Evolutionary conservation across 2,113 vertebrate genomes (phyloP).

Genomic region (Emydocephalus ijimae): DNA sequence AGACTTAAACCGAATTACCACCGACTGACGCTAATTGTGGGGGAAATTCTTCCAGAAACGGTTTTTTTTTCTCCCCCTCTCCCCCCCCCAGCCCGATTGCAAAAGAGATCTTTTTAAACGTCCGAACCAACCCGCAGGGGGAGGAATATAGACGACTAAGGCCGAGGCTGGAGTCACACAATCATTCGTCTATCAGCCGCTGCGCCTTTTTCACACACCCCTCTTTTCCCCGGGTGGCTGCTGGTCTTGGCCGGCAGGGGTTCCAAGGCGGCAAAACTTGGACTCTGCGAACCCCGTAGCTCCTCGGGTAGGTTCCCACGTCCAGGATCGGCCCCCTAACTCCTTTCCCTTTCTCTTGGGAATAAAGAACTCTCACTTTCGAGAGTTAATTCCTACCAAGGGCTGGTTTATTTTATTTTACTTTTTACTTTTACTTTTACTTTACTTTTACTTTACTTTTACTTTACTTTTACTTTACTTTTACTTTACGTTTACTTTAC

Average conservation of each 20-base stretch:
- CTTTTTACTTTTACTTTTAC: too few species aligned
- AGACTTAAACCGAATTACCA: neutral
- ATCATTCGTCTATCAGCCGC: too few species aligned
- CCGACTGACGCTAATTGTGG: neutral
- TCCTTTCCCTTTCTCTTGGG: too few species aligned
- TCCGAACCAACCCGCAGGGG: neutral
- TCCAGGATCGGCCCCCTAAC: neutral
- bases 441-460: too few species aligned
- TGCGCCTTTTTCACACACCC: neutral
- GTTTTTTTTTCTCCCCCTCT: fast-evolving
- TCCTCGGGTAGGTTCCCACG: neutral
- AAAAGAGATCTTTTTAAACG: neutral
- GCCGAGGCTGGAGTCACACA: neutral
- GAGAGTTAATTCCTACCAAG: neutral
- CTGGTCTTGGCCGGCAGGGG: neutral
- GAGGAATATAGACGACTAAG: too few species aligned
- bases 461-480: too few species aligned
- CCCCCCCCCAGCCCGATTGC: neutral
- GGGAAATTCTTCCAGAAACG: too few species aligned
- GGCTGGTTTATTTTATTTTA: neutral
- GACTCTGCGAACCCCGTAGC: neutral
- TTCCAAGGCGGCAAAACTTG: neutral
- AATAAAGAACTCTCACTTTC: too few species aligned
- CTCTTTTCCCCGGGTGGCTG: neutral
- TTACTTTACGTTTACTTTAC: too few species aligned